Percentiles rank a stretch among this genome's conserved stretches.
phyloP scores from a whole-genome alignment of 2,888 invertebrate species.

The Acanthosepion esculentum region DNA sequence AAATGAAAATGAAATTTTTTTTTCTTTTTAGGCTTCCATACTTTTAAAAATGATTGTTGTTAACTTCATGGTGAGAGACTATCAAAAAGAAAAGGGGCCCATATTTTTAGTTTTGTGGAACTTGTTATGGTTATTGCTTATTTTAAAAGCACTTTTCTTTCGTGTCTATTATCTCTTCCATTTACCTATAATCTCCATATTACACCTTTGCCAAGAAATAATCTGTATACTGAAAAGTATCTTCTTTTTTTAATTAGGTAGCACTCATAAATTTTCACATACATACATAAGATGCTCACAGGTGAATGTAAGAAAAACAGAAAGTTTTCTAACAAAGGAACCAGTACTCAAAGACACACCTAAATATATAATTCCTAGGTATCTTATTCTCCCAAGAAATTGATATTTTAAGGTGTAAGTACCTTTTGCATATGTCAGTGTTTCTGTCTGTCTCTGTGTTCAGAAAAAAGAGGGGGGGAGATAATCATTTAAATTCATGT shows the following conservation, averaged over 20 bases:
- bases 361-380: not conserved
- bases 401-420: not conserved
- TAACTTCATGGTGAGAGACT: too few species aligned
- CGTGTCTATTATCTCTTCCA: not conserved
- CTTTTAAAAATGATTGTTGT: too few species aligned
- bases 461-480: not conserved
- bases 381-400: not conserved
- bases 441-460: not conserved
- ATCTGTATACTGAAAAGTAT: too few species aligned
- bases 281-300: not conserved
- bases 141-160: too few species aligned
- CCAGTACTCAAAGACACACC: constrained; percentile 4
- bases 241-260: too few species aligned
- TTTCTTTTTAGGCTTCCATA: too few species aligned
- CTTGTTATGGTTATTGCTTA: too few species aligned
- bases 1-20: too few species aligned
- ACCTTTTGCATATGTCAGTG: not conserved
- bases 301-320: not conserved
- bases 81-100: too few species aligned
- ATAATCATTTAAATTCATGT: not conserved
- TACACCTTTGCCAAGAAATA: too few species aligned
- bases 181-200: not conserved
- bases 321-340: not conserved
- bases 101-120: too few species aligned
- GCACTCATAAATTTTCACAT: not conserved